Base-by-base conservation (phyloP, 2,113 vertebrate species). In the Tychaedon coryphoeus region DNA sequence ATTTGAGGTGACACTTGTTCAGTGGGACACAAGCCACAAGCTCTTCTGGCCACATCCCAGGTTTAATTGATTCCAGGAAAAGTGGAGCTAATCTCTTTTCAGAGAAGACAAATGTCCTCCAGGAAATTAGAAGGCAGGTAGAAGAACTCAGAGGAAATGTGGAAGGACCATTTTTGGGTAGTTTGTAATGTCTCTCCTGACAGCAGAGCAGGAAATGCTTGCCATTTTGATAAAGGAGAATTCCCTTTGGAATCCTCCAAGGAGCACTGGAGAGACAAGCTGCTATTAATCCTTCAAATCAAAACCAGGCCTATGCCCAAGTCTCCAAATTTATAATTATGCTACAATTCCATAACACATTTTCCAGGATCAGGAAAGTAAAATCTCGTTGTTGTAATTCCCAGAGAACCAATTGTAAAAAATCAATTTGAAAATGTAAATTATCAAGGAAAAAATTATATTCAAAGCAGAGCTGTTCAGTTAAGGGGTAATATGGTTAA, bases 141-240 rank as follows among this genome's bases (percentile, higher is more conserved):
- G 76, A 88, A 96, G 79, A 96, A 93, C 75, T 95, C 38, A 2
- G 31, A 95, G 75, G 91, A 90, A 80, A 67, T 86, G 79, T 88
- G 86, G 82, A 64, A 95, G 79, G 72, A 88, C 89, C 84, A 81
- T 91, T 92, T 87, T 92, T 70, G 82, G 42, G 56, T 79, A 94
- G 67, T 95, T 94, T 91, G 92, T 95, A 94, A 90, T 19, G 47
- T 81, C 64, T 71, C 47, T 71, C 31, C 64, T 92, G 92, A 83
- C 94, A 96, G 92, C 69, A 57, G 22, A 26, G 92, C 56, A 80
- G 88, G 88, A 95, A 93, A 50, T 34, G 36, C 60, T 88, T 94
- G 91, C 92, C 82, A 77, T 93, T 90, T 83, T 94, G 95, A 93
- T 96, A 54, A 76, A 95, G 72, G 86, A 88, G 72, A 92, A 92